Evolutionary conservation across 2,113 vertebrate species (phyloP).

Genomic region (zebrafish (Danio rerio)): GRCz12tu NC_133187.1:20196001-20196500

Average conservation of each 20-base stretch:
- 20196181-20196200: neutral
- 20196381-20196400: conserved; percentile 92
- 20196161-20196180: neutral
- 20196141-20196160: no score
- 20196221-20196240: conserved; percentile 74
- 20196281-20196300: conserved; percentile 78
- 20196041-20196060: no score
- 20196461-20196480: neutral
- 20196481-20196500: neutral
- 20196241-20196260: conserved; percentile 80
- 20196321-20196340: conserved; percentile 72
- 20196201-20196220: conserved; percentile 84
- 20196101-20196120: no score
- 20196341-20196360: conserved; percentile 85
- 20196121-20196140: no score
- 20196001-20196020: no score
- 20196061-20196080: no score
- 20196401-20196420: conserved; percentile 98
- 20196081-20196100: no score
- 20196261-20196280: conserved; percentile 73
- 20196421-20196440: conserved; percentile 88
- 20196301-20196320: conserved; percentile 73
- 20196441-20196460: conserved; percentile 82
- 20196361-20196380: conserved; percentile 85
- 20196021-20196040: no score